Evolutionary conservation across 2,888 invertebrate species (phyloP).

Genomic region (Periphyllus acericola): DNA sequence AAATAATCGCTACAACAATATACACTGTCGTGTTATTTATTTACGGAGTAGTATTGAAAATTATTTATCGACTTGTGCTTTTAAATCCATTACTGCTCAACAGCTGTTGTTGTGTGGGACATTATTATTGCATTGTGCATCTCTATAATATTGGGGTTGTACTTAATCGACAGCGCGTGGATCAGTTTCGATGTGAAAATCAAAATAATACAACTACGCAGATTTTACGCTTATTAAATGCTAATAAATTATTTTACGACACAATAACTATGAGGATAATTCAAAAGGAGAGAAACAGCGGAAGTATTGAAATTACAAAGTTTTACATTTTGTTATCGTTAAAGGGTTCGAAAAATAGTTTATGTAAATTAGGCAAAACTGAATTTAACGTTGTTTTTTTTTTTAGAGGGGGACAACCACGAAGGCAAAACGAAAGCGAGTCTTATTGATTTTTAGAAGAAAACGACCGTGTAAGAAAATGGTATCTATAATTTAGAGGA

Average conservation of each 20-base stretch:
- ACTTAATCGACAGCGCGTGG: background rate
- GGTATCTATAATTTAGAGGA: constrained; percentile 46
- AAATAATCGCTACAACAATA: background rate
- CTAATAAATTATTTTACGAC: background rate
- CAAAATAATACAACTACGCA: background rate
- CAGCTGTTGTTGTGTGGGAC: background rate
- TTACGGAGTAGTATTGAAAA: background rate
- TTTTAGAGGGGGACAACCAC: background rate
- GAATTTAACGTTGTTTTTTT: background rate
- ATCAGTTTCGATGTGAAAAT: background rate
- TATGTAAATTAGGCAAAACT: constrained; percentile 38
- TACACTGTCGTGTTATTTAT: background rate
- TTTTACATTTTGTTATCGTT: constrained; percentile 21
- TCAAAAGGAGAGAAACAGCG: background rate
- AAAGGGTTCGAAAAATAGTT: constrained; percentile 50
- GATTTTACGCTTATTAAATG: background rate
- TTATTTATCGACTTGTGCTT: constrained; percentile 2
- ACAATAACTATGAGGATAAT: background rate
- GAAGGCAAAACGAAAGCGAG: constrained; percentile 24
- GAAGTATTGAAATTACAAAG: background rate
- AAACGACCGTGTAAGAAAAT: constrained; percentile 44
- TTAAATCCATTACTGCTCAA: background rate
- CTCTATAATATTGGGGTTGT: too few species aligned
- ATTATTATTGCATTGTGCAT: background rate
- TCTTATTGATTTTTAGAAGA: constrained; percentile 45